Evolutionary conservation across 1,140 invertebrate genomes (phyloP), one percentile per base, ranked within the genome.

Genomic region (Adoxophyes honmai): DNA sequence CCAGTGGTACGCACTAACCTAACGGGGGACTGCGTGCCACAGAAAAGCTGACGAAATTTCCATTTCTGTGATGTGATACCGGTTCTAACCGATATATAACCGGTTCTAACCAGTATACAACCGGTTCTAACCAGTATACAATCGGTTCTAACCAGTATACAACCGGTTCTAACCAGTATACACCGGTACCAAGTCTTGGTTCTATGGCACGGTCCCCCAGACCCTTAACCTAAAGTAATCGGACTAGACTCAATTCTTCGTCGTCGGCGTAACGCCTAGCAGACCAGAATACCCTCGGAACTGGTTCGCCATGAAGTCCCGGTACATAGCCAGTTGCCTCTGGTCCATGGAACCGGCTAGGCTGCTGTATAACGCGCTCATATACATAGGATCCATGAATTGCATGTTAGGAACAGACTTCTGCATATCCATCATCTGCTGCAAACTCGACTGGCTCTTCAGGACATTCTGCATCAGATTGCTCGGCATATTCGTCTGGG

Each of bases 321-420:
- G 62, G 34, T 86, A 84, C 65, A 79, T 62, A 1, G 82, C 76
- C 13, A 84, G 35, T 44, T 84, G 78, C 0, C 75, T 64, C 52
- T 73, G 78, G 59, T 80, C 78, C 74, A 86, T 68, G n/a, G 76
- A 73, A 0, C 81, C 82, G 0, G 67, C 68, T 11, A 88, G 18
- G 5, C 71, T 80, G 51, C 69, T 79, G 54, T 88, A 89, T 10
- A 89, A 52, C 1, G 86, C 84, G 33, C 63, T 78, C 81, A 88
- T 76, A 44, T 88, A 89, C 60, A 86, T 62, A 0, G 86, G 86
- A 55, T 89, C 88, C 53, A 86, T 71, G 4, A 80, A 72, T 0
- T 75, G 75, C 8, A 68, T 51, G 11, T 53, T 64, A 0, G 78
- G 70, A 0, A 74, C 63, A n/a, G 39, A 64, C 35, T 81, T 75